Percentiles rank a stretch among this genome's conserved stretches.
phyloP scores from a whole-genome alignment of 1,140 invertebrate species.

The Lasaia peninsularis region DNA sequence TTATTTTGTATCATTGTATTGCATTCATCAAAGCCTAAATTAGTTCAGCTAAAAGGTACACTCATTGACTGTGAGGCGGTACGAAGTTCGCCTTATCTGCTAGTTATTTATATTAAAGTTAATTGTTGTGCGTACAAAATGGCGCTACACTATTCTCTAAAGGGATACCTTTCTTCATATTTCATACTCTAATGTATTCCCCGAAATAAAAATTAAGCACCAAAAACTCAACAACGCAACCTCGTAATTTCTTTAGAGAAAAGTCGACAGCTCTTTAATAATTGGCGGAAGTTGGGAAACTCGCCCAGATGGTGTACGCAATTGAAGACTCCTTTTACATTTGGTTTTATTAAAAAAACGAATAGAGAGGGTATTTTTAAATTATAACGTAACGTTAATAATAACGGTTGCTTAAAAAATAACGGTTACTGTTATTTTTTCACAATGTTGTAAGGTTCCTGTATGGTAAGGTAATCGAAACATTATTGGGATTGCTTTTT shows the following conservation, averaged over 20 bases:
- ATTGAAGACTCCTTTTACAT: slow-evolving; percentile 9
- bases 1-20: no score
- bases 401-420: not conserved
- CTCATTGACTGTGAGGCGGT: no score
- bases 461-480: no score
- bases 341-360: slow-evolving; percentile 13
- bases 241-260: slow-evolving; percentile 12
- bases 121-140: no score
- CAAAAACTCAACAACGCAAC: slow-evolving; percentile 11
- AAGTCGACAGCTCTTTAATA: slow-evolving; percentile 13
- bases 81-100: no score
- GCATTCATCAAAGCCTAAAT: no score
- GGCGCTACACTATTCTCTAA: no score
- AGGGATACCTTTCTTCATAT: slow-evolving; percentile 2
- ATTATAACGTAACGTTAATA: not conserved
- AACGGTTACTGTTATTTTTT: no score
- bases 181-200: slow-evolving; percentile 8
- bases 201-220: slow-evolving; percentile 13
- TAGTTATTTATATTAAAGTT: no score
- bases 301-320: slow-evolving; percentile 11
- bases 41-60: no score
- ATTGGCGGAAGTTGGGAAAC: slow-evolving; percentile 9
- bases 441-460: no score
- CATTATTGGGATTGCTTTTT: no score
- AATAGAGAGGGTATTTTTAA: not conserved